phyloP scores from a whole-genome alignment of 1,140 invertebrate species.

The Gryllus bimaculatus region DNA sequence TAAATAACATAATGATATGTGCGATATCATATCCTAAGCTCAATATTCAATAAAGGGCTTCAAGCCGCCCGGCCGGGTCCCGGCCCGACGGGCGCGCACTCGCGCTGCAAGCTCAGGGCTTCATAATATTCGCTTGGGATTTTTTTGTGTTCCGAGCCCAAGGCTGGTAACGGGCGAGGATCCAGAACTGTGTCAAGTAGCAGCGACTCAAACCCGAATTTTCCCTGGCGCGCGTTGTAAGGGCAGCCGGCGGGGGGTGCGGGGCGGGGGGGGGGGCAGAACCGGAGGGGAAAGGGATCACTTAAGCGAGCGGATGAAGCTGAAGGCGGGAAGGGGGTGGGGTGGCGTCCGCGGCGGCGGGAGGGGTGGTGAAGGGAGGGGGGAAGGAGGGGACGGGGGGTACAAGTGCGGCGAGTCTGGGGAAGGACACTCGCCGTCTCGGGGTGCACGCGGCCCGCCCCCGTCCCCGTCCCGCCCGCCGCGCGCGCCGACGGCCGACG shows the following conservation, averaged over 20 bases:
- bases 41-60: background rate
- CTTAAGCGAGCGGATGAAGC: slow-evolving; percentile 15
- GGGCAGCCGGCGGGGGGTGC: background rate
- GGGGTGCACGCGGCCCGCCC: no score
- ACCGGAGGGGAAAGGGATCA: background rate
- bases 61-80: background rate
- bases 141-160: background rate
- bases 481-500: background rate
- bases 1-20: slow-evolving; percentile 6
- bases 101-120: background rate
- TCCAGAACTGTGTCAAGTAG: slow-evolving; percentile 22
- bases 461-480: no score
- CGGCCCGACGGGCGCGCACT: background rate
- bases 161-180: slow-evolving; percentile 13
- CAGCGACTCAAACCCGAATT: slow-evolving; percentile 18
- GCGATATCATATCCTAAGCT: slow-evolving; percentile 4
- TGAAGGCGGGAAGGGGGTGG: background rate
- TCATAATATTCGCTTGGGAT: slow-evolving; percentile 12
- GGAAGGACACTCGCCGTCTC: no score
- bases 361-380: slow-evolving; percentile 8
- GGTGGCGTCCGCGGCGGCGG: no score
- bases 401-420: background rate
- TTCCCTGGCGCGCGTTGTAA: slow-evolving; percentile 16
- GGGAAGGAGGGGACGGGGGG: background rate
- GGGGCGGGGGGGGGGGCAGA: no score